A percentile compares a stretch with the other conserved stretches of the same genome.
Conservation (phyloP, 1,140 invertebrate species). For the Drosophila tsacasi region DNA sequence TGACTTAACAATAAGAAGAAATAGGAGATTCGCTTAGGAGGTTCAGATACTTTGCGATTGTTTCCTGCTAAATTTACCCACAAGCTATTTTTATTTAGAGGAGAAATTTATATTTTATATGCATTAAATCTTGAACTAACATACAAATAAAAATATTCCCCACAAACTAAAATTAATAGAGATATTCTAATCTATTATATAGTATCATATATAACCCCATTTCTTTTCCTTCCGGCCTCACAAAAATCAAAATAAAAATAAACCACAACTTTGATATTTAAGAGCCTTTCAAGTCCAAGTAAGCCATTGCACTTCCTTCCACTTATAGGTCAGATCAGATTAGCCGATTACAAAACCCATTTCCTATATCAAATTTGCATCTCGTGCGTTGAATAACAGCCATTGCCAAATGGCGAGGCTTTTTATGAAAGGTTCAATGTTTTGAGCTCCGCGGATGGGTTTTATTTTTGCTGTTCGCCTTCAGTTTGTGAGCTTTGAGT, state of each 20-base stretch:
- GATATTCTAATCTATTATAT: not conserved
- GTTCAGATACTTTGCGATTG: too few relatives aligned
- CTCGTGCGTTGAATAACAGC: slow-evolving; percentile 45
- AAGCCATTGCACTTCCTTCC: slow-evolving; percentile 39
- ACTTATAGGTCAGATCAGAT: slow-evolving; percentile 43
- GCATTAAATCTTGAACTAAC: not conserved
- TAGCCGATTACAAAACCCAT: slow-evolving; percentile 40
- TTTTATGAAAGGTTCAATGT: slow-evolving; percentile 50
- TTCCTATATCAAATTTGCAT: slow-evolving; percentile 52
- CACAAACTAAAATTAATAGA: not conserved
- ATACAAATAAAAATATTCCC: not conserved
- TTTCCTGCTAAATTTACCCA: too few relatives aligned
- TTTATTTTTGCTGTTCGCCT: not conserved
- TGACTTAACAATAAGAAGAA: too few relatives aligned
- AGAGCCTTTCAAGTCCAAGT: not conserved
- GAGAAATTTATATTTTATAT: not conserved
- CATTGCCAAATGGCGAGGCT: slow-evolving; percentile 19
- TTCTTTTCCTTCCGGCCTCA: not conserved
- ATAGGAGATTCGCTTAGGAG: too few relatives aligned
- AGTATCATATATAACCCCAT: not conserved
- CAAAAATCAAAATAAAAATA: not conserved
- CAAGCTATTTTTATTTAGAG: too few relatives aligned
- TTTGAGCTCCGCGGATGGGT: slow-evolving; percentile 14
- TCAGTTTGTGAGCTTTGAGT: slow-evolving; percentile 19
- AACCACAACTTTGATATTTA: slow-evolving; percentile 1